phyloP scores from a whole-genome alignment of 1,140 invertebrate species.

The Paramacrobiotus metropolitanus region DNA sequence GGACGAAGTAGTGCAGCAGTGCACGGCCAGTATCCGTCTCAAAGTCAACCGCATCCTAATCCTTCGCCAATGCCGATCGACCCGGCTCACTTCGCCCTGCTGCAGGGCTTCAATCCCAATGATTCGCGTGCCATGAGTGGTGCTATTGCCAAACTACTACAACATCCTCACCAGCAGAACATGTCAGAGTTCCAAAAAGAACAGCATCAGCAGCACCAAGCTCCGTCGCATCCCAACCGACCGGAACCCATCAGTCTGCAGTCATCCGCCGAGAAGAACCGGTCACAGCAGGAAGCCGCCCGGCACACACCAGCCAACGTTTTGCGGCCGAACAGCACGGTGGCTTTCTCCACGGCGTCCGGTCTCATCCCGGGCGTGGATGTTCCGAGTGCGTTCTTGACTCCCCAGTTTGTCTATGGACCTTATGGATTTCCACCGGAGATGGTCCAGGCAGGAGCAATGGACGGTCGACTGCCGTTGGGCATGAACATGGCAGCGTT shows the following conservation, averaged over 20 bases:
- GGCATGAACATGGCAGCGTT: not conserved
- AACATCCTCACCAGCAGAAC: not conserved
- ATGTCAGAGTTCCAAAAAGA: not conserved
- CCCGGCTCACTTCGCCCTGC: not conserved
- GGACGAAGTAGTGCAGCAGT: no score
- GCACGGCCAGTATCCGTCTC: no score
- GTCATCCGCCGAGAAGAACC: no score
- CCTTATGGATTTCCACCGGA: not conserved
- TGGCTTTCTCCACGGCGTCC: not conserved
- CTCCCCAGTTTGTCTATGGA: not conserved
- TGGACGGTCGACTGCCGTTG: not conserved
- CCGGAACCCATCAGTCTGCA: no score
- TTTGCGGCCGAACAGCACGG: no score
- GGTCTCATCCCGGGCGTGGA: not conserved
- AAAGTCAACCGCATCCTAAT: not conserved
- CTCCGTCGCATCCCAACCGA: no score
- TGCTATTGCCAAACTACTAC: not conserved
- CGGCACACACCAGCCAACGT: no score
- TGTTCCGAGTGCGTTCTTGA: not conserved
- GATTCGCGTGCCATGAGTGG: not conserved
- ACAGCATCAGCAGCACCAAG: not conserved
- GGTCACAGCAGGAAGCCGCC: no score
- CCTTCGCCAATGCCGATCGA: not conserved
- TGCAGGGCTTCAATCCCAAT: not conserved
- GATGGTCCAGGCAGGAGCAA: not conserved